Evolutionary conservation across 2,888 invertebrate species (phyloP).

Genomic region (Diachrysia chrysitis): DNA sequence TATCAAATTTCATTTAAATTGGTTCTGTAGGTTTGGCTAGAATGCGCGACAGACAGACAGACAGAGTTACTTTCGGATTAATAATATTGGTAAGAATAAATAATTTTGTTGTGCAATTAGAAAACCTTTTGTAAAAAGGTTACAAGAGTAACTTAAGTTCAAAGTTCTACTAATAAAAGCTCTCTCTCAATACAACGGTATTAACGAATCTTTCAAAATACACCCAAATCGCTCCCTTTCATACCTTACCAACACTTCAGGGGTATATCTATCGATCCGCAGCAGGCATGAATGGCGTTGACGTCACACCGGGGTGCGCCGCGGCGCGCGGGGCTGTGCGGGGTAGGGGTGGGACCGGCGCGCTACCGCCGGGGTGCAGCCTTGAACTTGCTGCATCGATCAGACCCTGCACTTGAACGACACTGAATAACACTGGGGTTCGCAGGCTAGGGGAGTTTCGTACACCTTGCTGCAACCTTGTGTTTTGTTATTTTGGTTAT

Average conservation of each 20-base stretch:
- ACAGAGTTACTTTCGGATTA: too few species aligned
- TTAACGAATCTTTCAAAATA: not conserved
- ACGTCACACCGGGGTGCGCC: conserved; percentile 65
- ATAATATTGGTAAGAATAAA: too few species aligned
- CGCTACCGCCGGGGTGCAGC: conserved; percentile 53
- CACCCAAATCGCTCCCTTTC: not conserved
- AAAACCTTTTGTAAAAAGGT: too few species aligned
- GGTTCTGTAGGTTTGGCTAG: too few species aligned
- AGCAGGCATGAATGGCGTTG: conserved; percentile 74
- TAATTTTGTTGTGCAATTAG: too few species aligned
- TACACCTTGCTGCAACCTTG: not conserved
- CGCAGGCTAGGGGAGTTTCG: not conserved
- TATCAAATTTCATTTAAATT: too few species aligned
- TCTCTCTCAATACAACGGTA: too few species aligned
- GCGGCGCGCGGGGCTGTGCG: conserved; percentile 11
- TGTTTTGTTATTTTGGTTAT: not conserved
- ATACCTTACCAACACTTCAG: conserved; percentile 33
- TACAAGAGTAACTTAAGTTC: too few species aligned
- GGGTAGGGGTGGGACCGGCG: conserved; percentile 29
- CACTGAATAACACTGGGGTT: conserved; percentile 26
- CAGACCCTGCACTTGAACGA: conserved; percentile 65
- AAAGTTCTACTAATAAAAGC: too few species aligned
- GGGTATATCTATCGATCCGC: conserved; percentile 63
- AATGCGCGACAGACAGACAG: too few species aligned
- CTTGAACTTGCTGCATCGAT: conserved; percentile 70